Base-by-base conservation (phyloP, 2,888 invertebrate species). In the Slavum lentiscoides region DNA sequence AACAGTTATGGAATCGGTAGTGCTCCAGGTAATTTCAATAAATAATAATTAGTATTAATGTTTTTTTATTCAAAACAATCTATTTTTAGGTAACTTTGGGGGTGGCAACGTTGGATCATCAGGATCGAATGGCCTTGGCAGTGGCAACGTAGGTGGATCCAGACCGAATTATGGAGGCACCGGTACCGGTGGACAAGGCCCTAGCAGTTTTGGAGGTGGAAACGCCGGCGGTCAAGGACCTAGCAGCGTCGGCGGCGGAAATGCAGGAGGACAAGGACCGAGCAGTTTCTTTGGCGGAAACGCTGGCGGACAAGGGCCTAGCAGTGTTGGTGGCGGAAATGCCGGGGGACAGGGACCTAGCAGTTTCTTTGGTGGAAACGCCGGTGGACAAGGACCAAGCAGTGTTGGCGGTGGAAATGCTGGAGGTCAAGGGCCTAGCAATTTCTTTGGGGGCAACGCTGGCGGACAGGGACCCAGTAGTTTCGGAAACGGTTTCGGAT, bases 391-490 rank as follows among this genome's bases (percentile, higher is more conserved):
- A 80, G 84, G 84, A 61, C 83, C 84, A 19, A 82, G 83, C 83
- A 84, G 84, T 81, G 84, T 84, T 82, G 84, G 84, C 53, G 83
- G 83, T 74, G 84, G 83, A 80, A 81, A 74, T 49, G 55, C 83
- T 53, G 84, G 84, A 62, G 82, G 82, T n/a, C 81, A 83, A 83
- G 83, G 84, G 80, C 82, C 83, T 8, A 77, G 84, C 77, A 82
- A 69, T 76, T 74, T 75, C 23, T 67, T 55, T 37, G 82, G 70
- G 9, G 83, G 82, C 49, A 81, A 66, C 19, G 49, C 67, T 43
- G 82, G 82, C 58, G 59, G 37, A 30, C 82, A 81, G 76, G 77
- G 75, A 53, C 82, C 83, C 15, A 74, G 76, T 68, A 74, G 62
- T 70, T 74, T 80, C 81, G 84, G 84, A 15, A 76, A 81, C 67